Evolutionary conservation across 2,113 vertebrate genomes (phyloP).

Genomic region (Corynorhinus townsendii): DNA sequence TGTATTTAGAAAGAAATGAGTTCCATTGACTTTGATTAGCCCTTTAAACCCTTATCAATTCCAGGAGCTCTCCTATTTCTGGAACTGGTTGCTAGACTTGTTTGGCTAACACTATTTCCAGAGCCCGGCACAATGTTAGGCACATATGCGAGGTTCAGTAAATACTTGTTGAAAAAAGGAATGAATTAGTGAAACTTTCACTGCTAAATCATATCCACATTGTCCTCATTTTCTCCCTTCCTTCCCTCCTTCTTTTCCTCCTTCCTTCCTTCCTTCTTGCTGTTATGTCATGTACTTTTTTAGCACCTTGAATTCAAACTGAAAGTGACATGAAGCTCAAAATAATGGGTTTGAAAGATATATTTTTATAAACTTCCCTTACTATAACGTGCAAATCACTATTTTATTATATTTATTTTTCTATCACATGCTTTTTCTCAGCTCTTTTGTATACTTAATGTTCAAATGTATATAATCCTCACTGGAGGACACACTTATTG

Average conservation of each 20-base stretch:
- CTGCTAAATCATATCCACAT: neutral
- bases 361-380: neutral
- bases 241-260: no score
- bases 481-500: neutral
- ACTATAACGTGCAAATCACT: neutral
- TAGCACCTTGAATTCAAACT: neutral
- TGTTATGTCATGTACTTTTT: no score
- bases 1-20: neutral
- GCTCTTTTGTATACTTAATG: neutral
- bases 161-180: neutral
- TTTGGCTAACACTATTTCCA: neutral
- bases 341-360: neutral
- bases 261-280: no score
- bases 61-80: neutral
- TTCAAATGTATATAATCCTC: neutral
- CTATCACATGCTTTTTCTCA: neutral
- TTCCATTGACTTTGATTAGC: neutral
- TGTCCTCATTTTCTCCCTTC: neutral
- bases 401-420: neutral
- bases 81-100: neutral
- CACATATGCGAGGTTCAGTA: neutral
- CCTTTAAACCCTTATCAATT: neutral
- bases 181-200: neutral
- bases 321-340: neutral
- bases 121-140: neutral